Percentiles rank a stretch among this genome's conserved stretches.
Conservation (phyloP, 2,113 vertebrate genomes). For the Carassius auratus region DNA sequence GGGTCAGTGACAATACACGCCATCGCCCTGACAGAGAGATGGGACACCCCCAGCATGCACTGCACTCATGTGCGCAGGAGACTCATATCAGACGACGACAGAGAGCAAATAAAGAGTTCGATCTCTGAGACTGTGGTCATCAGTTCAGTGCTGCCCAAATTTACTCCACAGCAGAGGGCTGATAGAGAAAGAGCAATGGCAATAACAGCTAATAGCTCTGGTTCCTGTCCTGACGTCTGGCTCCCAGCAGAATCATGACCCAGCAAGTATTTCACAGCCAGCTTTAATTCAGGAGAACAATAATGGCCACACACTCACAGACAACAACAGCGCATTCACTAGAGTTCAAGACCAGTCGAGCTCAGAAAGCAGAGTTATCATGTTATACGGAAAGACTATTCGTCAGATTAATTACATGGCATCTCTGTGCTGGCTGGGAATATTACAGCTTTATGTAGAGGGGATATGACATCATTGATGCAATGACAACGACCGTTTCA, state of each 20-base stretch:
- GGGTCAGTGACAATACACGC: constrained; percentile 58
- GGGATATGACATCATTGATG: background rate
- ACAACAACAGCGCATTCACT: background rate
- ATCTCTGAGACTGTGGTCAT: constrained; percentile 5
- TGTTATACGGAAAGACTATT: background rate
- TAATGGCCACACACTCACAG: background rate
- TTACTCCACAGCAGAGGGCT: constrained; percentile 27
- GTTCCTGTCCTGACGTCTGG: constrained; percentile 9
- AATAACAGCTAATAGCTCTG: constrained; percentile 35
- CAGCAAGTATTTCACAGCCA: constrained; percentile 12
- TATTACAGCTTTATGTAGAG: background rate
- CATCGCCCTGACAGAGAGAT: constrained; percentile 43
- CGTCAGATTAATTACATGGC: background rate
- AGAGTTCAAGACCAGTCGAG: background rate
- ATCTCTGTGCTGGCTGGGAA: background rate
- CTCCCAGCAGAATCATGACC: constrained; percentile 7
- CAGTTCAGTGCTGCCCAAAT: constrained; percentile 10
- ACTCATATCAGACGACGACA: constrained; percentile 38
- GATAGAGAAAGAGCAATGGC: constrained; percentile 20
- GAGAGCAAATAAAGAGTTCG: constrained; percentile 31
- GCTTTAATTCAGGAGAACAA: background rate
- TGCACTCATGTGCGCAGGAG: constrained; percentile 37
- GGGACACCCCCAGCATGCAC: constrained; percentile 50
- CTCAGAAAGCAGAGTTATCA: background rate
- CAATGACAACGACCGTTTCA: background rate